Base-by-base conservation (phyloP, 2,888 invertebrate species). In the Latrodectus elegans region DNA sequence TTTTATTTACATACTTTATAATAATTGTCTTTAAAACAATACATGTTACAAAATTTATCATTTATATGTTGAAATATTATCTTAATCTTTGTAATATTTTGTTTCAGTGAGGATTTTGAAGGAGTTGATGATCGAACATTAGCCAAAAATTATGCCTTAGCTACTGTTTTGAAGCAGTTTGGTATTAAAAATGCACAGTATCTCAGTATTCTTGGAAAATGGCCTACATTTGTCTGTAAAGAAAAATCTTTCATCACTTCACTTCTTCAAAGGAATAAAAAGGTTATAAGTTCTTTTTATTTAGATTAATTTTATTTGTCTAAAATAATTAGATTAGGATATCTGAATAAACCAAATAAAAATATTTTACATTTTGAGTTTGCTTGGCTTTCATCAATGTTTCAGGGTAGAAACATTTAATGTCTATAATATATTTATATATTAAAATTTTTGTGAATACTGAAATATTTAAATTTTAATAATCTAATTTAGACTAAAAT, bases 161-260 rank as follows among this genome's bases (percentile, higher is more conserved):
- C 95, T 68, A 97, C 97, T 8, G 95, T 97, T 89, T 94, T 97
- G 91, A 95, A 96, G 92, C 94, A 96, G 90, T 95, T 95, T 92
- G 95, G 95, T 90, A 94, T 95, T 60, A 94, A 95, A 91, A 94
- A 94, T 90, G 93, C 93, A 72, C 93, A 93, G 89, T 93, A 94
- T 88, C 93, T 94, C 90, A 92, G 93, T 85, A 92, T 94, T 84
- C 92, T 95, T 74, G 97, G 97, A 91, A 94, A 95, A 90, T 95
- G 95, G 90, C 96, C 96, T 89, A 96, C 95, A 86, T 97, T 96
- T 92, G 95, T 97, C 78, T 95, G 95, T 91, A 96, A 96, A 92
- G 97, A 97, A 91, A 96, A 96, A 92, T 80, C 80, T 3, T 74
- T 81, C 38, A 38, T 81, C 12, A 65, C 74, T 11, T 38, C 65